Evolutionary conservation across 2,113 vertebrate genomes (phyloP), one percentile per base, ranked within the genome.

Genomic region (Salvelinus fontinalis): DNA sequence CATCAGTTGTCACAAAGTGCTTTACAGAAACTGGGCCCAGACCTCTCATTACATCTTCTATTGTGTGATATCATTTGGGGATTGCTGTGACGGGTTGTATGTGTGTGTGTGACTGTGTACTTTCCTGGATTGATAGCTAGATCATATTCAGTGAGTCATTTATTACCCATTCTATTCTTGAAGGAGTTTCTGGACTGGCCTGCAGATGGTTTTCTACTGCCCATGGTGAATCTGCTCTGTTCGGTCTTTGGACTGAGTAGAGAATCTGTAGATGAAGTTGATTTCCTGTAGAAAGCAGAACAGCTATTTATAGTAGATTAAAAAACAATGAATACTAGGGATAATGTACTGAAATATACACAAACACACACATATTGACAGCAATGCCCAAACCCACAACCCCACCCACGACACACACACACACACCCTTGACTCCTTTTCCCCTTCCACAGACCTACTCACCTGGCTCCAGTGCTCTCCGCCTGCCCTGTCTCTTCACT

Each of bases 101-200:
- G 14, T 54, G 9, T 54, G 16, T 12, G 39, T 44, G 9, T 44
- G 39, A 44, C 39, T 44, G 9, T 34, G 34, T 9, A 44, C 8
- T 44, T 11, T 11, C 8, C 39, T 44, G 39, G 39, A 44, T 44
- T 44, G 39, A 9, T 44, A 44, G 39, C 11, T 44, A 44, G 39
- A 44, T 44, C 39, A 44, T 44, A 44, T 44, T 44, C 39, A 1
- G 16, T 18, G 4, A 57, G 54, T 20, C 4, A 65, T 27, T 76
- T 7, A 24, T 81, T 80, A 93, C 94, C 92, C 79, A 92, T 90
- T 88, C 92, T 93, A 77, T 89, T 93, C 77, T 84, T 93, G 39
- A 90, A 85, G 51, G 87, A 76, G 68, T 59, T 89, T 89, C 87
- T 92, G 66, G 88, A 82, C 67, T 88, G 87, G 51, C 93, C 91